These are phyloP conservation scores for Trematocara variabile DNA, from an alignment of 2,113 vertebrate species.

Conservation along the genomic window DNA sequence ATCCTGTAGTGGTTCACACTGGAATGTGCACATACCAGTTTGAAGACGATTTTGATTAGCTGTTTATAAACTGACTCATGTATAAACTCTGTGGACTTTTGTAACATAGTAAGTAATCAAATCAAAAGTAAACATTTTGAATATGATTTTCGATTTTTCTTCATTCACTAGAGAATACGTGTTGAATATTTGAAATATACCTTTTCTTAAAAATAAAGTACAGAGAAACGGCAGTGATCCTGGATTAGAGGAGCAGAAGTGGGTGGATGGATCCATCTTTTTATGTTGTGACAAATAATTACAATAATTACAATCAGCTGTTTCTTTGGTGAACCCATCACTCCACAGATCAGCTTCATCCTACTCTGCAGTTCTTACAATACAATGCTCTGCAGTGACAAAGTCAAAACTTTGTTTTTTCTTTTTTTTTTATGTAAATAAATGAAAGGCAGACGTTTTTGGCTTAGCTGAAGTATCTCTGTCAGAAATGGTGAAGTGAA, in stretches of 20 bases:
- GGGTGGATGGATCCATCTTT: not conserved
- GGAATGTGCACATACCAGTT: not conserved
- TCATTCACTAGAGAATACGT: not conserved
- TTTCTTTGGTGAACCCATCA: not conserved
- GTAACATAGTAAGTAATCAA: not conserved
- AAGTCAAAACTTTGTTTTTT: not conserved
- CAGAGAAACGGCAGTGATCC: fast-evolving
- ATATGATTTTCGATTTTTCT: not conserved
- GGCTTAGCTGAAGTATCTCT: not conserved
- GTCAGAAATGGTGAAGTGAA: not conserved
- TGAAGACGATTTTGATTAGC: fast-evolving
- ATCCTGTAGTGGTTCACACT: not conserved
- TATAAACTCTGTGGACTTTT: not conserved
- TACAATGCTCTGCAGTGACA: not conserved
- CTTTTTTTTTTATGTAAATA: not conserved
- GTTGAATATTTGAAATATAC: not conserved
- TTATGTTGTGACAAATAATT: not conserved
- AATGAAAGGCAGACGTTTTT: not conserved
- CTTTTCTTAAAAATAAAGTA: not conserved
- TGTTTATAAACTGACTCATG: not conserved
- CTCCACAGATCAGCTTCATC: not conserved
- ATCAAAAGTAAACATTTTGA: not conserved
- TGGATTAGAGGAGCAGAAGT: not conserved
- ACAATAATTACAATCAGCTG: not conserved
- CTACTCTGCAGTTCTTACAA: not conserved